Evolutionary conservation across 2,113 vertebrate genomes (phyloP), one percentile per base, ranked within the genome.

Genomic region (Emydura subglobosa): DNA sequence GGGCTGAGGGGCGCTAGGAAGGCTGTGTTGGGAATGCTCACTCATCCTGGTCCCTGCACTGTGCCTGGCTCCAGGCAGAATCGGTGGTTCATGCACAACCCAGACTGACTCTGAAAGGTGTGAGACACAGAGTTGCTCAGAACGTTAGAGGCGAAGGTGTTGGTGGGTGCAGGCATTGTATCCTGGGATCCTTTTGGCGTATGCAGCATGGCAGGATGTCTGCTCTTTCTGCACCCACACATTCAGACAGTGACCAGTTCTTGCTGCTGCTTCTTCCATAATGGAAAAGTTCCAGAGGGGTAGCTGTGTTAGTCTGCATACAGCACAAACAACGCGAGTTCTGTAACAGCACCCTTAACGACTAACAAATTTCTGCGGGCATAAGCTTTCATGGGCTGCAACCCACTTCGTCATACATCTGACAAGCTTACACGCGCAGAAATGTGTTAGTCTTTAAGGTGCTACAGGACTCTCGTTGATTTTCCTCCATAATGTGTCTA

Each of bases 181-280:
- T 94, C 42, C 5, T 2, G 93, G 89, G 47, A 81, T 1, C 29
- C 50, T 72, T 8, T 78, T 82, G 80, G 88, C 95, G 82, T 0
- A 10, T 4, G 65, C 2, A 6, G 61, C 42, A 3, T 68, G 82
- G 92, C 93, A 96, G 96, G 96, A 97, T 96, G 16, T 97, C 91
- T 96, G 85, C 87, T 96, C 92, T 92, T 96, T 94, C 96, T 96
- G 88, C 91, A 59, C 78, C 96, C 83, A 8, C 59, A 2, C 4
- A 4, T 82, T 83, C 4, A 95, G 93, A 93, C 89, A 54, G 83
- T 91, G 65, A 83, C 79, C 92, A 13, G 54, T 10, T 82, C 83
- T 49, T 31, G 39, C 93, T 96, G 25, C 87, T 39, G 83, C 84
- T 97, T 96, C 95, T 94, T 96, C 81, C 91, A 57, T 81, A 53